These are phyloP conservation scores for Luperina testacea DNA, from an alignment of 2,888 invertebrate species.

Conservation along the genomic window DNA sequence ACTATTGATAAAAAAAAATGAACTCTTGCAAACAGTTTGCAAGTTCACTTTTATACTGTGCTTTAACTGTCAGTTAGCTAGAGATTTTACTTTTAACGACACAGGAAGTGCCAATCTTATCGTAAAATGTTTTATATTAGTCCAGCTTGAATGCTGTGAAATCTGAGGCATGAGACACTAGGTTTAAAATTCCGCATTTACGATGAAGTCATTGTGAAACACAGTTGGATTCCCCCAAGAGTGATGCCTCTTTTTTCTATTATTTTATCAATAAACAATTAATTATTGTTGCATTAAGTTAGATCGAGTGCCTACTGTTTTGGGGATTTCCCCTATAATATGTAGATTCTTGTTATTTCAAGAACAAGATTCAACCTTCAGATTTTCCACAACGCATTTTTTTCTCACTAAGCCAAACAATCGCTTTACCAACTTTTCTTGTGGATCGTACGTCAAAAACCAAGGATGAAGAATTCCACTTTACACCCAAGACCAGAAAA, in stretches of 20 bases:
- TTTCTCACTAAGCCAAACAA: not conserved
- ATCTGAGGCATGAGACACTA: not conserved
- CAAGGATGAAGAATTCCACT: constrained; percentile 11
- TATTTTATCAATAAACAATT: constrained; percentile 14
- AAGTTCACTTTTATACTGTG: no score
- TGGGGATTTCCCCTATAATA: constrained; percentile 4
- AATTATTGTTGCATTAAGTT: not conserved
- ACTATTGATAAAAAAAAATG: no score
- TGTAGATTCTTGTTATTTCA: not conserved
- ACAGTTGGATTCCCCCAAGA: constrained; percentile 10
- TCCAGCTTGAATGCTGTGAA: not conserved
- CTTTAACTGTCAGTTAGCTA: not conserved
- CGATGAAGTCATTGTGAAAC: not conserved
- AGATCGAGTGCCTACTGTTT: not conserved
- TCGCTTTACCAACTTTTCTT: not conserved
- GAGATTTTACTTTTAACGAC: not conserved
- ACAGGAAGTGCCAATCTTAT: not conserved
- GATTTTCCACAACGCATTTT: not conserved
- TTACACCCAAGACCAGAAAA: constrained; percentile 15
- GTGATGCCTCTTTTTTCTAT: not conserved
- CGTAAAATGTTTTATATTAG: constrained; percentile 8
- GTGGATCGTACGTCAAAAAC: not conserved
- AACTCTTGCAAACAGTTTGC: not conserved
- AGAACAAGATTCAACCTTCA: constrained; percentile 2
- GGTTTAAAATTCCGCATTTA: constrained; percentile 3